Evolutionary conservation across 92 coral and sea anemone genomes (phyloP), one percentile per base, ranked within the genome.

Genomic region (Scolanthus callimorphus): DNA sequence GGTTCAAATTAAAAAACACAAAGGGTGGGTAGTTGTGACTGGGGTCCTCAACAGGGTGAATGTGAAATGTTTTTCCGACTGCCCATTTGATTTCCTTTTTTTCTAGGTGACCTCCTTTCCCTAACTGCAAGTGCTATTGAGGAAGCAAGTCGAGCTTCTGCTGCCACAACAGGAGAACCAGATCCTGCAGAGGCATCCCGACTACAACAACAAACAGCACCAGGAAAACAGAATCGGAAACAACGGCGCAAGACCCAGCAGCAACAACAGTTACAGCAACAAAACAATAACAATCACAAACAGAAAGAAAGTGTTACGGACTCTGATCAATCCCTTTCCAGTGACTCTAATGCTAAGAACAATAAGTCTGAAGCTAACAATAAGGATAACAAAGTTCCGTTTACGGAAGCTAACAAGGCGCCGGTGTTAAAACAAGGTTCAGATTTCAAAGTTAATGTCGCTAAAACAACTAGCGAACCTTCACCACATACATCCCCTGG

Each of bases 241-340:
- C 99, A 94, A 45, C 85, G 96, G 20, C 85, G 97, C 27, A 85
- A 83, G 27, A 81, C 86, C 12, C 91, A 72, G 65, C 90, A 83
- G 49, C 88, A 73, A 39, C 79, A 65, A 29, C 77, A 64, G 41
- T 70, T 59, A n/a, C 65, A 52, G 47, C 79, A 69, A 71, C 83
- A 85, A 75, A 69, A 71, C 22, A 82, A 82, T 43, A 75, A 48
- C 47, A 55, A 62, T 24, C 73, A 53, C 30, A 78, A 67, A 55
- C 69, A 59, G 54, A 58, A 57, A 48, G 70, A 65, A 49, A 41
- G 23, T 29, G 25, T 53, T 20, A 34, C 39, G 15, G 17, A 29
- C 20, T 17, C 23, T 39, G 29, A 20, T 21, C 30, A 61, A 10
- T 46, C 29, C 4, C 13, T 12, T 2, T 41, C 24, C 11, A 1